These are phyloP conservation scores for Macrobrachium nipponense DNA, from an alignment of 1,140 invertebrate species.

Conservation along the genomic window DNA sequence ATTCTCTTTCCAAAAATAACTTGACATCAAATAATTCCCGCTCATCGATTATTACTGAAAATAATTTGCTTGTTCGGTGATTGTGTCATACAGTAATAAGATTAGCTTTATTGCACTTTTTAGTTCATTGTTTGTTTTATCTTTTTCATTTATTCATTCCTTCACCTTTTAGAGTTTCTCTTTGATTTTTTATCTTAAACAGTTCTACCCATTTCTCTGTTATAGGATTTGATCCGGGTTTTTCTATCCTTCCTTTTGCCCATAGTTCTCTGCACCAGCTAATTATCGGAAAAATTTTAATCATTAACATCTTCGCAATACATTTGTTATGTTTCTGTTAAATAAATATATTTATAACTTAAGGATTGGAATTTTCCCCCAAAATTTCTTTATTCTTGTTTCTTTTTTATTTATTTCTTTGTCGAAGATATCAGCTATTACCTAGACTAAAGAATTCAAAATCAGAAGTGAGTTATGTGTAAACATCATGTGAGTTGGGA, in stretches of 20 bases:
- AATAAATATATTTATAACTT: too few relatives aligned
- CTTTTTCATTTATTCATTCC: slow-evolving; percentile 11
- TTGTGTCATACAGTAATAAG: too few relatives aligned
- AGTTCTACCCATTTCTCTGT: neutral
- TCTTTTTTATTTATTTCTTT: neutral
- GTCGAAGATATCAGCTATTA: neutral
- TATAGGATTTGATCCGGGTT: slow-evolving; percentile 50
- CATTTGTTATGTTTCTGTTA: slow-evolving; percentile 15
- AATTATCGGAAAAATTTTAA: slow-evolving; percentile 41
- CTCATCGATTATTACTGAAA: too few relatives aligned
- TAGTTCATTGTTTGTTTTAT: slow-evolving; percentile 12
- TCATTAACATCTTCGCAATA: slow-evolving; percentile 41
- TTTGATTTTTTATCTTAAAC: neutral
- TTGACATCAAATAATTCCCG: too few relatives aligned
- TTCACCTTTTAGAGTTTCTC: slow-evolving; percentile 9
- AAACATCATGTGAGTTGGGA: too few relatives aligned
- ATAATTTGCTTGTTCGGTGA: too few relatives aligned
- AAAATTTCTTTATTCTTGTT: too few relatives aligned
- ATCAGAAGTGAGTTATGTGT: neutral
- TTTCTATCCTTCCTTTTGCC: slow-evolving; percentile 51
- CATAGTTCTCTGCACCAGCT: slow-evolving; percentile 58
- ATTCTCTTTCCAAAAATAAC: too few relatives aligned
- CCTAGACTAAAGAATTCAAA: neutral
- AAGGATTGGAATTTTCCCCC: too few relatives aligned
- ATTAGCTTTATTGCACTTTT: too few relatives aligned